Base-by-base conservation (phyloP, 2,113 vertebrate genomes). In the Rhinoderma darwinii region DNA sequence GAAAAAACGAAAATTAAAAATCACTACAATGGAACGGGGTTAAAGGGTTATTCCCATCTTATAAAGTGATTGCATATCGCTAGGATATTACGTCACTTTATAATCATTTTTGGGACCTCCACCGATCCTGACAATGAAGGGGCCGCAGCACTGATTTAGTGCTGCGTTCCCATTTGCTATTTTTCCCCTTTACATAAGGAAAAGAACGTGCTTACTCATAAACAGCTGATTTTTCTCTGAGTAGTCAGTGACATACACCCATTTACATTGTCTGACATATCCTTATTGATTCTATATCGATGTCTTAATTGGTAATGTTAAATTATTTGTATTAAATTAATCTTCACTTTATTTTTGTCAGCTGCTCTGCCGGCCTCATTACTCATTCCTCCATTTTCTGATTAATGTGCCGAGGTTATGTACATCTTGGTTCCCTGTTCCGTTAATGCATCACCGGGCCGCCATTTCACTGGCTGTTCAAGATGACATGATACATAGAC, bases 401-500 rank as follows among this genome's bases (percentile, higher is more conserved):
- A 85, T 85, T 85, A 85, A 85, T 77, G 56, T 27, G 20, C 20
- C 54, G 22, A 32, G 66, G 72, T 66, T 77, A 84, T 76, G 50
- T 61, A 84, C 25, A 84, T 75, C 70, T 61, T 30, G 72, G 51
- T n/a, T 47, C 56, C 17, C 63, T 17, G 37, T 72, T 81, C 77
- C n/a, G 35, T 86, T 79, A 86, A 86, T 86, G 59, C 22, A 86
- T 86, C 76, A 73, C 66, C 63, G 25, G 77, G 66, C 61, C 63
- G 35, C 77, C 47, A 61, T 56, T 44, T 20, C 85, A 59, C 50
- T 74, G 77, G 37, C 85, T 81, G 66, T 86, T 86, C 25, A 30
- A 86, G 75, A 80, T 72, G 63, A 86, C 61, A 86, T 80, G 76
- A 80, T 86, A 68, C 74, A 86, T 86, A 74, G 68, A 84, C 51